Evolutionary conservation across 2,888 invertebrate genomes (phyloP), one percentile per base, ranked within the genome.

Genomic region (Eristalis tenax): DNA sequence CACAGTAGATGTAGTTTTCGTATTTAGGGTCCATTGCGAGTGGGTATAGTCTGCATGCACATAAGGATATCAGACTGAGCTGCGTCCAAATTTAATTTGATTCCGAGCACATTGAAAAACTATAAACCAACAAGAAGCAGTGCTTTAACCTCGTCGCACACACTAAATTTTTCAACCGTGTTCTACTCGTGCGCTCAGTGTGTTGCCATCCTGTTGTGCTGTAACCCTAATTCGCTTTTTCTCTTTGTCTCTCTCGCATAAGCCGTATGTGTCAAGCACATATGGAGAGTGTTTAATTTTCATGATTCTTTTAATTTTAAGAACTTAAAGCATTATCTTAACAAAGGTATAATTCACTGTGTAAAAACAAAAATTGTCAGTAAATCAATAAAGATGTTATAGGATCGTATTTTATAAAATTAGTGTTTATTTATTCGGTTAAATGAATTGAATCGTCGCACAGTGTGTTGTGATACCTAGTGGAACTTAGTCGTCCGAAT

Each of bases 1-100:
- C 92, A 15, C 93, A 92, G 89, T 93, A 90, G 90, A 86, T 57
- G 66, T 70, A 74, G 22, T n/a, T 43, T 1, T 38, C 35, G 26
- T 68, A 6, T 65, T 50, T 70, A 57, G 15, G 65, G 38, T 61
- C 40, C 28, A 66, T 22, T 66, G 32, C 59, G 66, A 50, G 32
- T 6, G 23, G 38, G 64, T 78, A 11, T 1, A 4, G 43, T 40
- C 50, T 61, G 23, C 59, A 61, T 43, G 73, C 61, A 26, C 66
- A 57, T 35, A 32, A 15, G 32, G 18, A 35, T 18, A 35, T 32
- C 10, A 10, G 18, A 64, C 28, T 15, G 32, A 18, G 28, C 2
- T 64, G 64, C 28, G 64, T n/a, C 10, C 18, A 64, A 18, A 50
- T 50, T 18, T 8, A 50, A 50, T 50, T 50, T n/a, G 5, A 0